Evolutionary conservation across 2,113 vertebrate genomes (phyloP).

Genomic region (Etheostoma spectabile): DNA sequence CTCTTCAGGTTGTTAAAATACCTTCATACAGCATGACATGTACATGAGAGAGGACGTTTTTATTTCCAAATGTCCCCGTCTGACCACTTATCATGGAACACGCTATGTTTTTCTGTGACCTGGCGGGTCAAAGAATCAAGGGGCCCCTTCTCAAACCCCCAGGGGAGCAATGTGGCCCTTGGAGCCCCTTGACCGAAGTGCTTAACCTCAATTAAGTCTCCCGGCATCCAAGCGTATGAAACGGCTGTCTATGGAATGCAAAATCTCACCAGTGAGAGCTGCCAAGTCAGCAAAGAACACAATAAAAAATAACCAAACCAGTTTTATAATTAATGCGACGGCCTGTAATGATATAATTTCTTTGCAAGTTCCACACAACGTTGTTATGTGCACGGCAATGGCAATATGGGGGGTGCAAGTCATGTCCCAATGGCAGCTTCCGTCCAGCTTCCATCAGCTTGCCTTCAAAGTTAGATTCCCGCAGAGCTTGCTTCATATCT

Average conservation of each 20-base stretch:
- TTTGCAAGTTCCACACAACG: constrained; percentile 20
- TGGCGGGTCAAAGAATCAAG: constrained; percentile 7
- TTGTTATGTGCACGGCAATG: constrained; percentile 27
- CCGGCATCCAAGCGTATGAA: constrained; percentile 34
- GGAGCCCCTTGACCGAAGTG: constrained; percentile 54
- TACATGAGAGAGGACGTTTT: background rate
- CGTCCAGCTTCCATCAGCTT: constrained; percentile 27
- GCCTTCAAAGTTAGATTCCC: constrained; percentile 34
- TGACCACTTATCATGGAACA: background rate
- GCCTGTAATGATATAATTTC: constrained; percentile 62
- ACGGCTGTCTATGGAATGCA: constrained; percentile 35
- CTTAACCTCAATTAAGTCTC: constrained; percentile 69
- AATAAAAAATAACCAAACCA: constrained; percentile 51
- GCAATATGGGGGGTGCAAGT: constrained; percentile 1
- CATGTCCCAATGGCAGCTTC: constrained; percentile 21
- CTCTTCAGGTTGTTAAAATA: background rate
- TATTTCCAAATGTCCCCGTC: background rate
- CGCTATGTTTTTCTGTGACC: background rate
- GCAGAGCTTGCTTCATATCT: constrained; percentile 45
- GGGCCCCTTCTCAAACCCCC: constrained; percentile 34
- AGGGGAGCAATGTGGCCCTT: constrained; percentile 37
- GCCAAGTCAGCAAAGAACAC: constrained; percentile 34
- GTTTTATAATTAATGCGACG: constrained; percentile 41
- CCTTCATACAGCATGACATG: background rate
- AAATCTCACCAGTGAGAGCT: constrained; percentile 9